Evolutionary conservation across 35 echinoderm and acorn worm species (phyloP).

Genomic region (Ophiothrix spiculata): DNA sequence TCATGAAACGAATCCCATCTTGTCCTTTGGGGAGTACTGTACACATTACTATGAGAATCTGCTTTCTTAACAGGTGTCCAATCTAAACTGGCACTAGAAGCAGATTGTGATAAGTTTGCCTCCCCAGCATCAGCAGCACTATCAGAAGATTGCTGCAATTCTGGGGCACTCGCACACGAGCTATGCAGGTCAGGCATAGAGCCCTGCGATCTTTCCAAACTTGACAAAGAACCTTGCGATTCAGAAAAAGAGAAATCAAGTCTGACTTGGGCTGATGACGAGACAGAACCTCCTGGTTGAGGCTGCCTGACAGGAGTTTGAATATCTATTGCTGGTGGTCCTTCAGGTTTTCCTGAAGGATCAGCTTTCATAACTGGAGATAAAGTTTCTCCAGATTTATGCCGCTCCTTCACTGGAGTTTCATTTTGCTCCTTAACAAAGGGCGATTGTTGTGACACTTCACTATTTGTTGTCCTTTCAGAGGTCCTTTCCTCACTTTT

Average conservation of each 20-base stretch:
- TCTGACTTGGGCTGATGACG: not conserved
- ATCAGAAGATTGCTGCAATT: conserved; percentile 1
- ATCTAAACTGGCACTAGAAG: conserved; percentile 18
- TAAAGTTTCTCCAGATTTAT: not conserved
- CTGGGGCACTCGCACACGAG: conserved; percentile 24
- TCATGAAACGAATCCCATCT: not conserved
- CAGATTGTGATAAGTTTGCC: conserved; percentile 27
- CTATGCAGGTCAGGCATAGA: conserved; percentile 29
- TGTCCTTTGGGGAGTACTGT: conserved; percentile 25
- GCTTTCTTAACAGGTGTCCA: not conserved
- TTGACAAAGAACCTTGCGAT: conserved; percentile 24
- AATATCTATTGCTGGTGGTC: not conserved
- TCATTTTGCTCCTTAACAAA: not conserved
- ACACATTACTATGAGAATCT: conserved; percentile 6
- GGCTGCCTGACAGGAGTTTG: not conserved
- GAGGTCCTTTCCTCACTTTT: not conserved
- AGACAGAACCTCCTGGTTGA: not conserved
- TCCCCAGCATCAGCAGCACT: not conserved
- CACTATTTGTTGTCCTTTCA: not conserved
- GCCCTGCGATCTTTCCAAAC: conserved; percentile 19
- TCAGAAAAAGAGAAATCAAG: conserved; percentile 27
- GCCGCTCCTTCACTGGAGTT: not conserved
- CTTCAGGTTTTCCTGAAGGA: not conserved
- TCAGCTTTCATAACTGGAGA: not conserved
- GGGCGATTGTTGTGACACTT: not conserved